phyloP scores from a whole-genome alignment of 2,888 invertebrate genomes.

The Pachliopta kotzebuea region DNA sequence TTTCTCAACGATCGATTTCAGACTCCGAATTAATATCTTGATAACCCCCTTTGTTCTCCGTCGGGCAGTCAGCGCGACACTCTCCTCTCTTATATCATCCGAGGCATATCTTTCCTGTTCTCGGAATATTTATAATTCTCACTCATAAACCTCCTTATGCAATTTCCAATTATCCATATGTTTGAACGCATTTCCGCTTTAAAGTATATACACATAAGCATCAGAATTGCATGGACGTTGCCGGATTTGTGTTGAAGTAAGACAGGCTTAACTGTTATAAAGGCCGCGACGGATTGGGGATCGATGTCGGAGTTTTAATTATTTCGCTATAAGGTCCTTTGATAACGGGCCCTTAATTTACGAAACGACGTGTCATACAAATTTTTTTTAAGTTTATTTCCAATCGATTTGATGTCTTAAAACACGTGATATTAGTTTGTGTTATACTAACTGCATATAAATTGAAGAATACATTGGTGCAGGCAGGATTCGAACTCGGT shows the following conservation, averaged over 20 bases:
- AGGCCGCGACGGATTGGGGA: conserved; percentile 22
- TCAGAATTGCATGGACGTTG: conserved; percentile 8
- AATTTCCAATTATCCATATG: conserved; percentile 21
- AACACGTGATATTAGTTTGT: too few relatives aligned
- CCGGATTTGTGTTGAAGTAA: conserved; percentile 17
- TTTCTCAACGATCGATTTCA: conserved; percentile 12
- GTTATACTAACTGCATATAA: too few relatives aligned
- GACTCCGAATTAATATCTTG: conserved; percentile 14
- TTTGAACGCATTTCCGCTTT: conserved; percentile 7
- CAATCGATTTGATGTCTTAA: too few relatives aligned
- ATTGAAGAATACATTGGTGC: too few relatives aligned
- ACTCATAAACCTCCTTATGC: conserved; percentile 24
- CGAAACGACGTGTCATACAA: too few relatives aligned
- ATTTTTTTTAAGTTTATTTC: too few relatives aligned
- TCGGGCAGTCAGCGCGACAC: conserved; percentile 39
- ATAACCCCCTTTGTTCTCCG: conserved; percentile 29
- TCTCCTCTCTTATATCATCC: conserved; percentile 33
- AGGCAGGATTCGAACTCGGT: too few relatives aligned
- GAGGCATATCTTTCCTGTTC: conserved; percentile 23
- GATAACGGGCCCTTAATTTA: conserved; percentile 7
- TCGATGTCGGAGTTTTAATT: conserved; percentile 23
- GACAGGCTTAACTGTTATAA: conserved; percentile 18
- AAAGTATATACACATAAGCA: neutral
- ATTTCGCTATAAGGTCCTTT: conserved; percentile 25
- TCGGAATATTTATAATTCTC: conserved; percentile 25